Percentiles rank a stretch among this genome's conserved stretches.
These are phyloP conservation scores for Macrophya alboannulata DNA, from an alignment of 2,888 invertebrate species.

Conservation along the genomic window DNA sequence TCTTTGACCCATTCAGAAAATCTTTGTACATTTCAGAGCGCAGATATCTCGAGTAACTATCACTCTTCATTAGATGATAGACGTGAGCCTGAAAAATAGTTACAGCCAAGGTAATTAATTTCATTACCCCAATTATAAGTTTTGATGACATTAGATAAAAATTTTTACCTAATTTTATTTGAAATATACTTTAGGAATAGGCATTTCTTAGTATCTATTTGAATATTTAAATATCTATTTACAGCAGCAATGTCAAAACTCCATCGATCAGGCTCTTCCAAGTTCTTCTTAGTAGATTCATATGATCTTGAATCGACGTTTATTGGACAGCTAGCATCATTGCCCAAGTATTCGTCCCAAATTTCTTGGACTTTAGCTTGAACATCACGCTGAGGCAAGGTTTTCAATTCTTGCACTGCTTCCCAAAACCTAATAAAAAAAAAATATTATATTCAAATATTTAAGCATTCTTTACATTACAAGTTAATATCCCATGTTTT, in stretches of 20 bases:
- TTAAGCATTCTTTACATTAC: background rate
- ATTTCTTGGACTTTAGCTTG: conserved; percentile 91
- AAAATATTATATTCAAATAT: background rate
- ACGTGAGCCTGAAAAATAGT: conserved; percentile 92
- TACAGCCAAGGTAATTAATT: conserved; percentile 17
- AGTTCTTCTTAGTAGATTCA: conserved; percentile 91
- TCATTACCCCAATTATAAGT: background rate
- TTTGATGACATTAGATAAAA: background rate
- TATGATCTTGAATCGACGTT: conserved; percentile 97
- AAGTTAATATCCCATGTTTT: background rate
- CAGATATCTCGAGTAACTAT: conserved; percentile 98
- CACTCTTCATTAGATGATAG: conserved; percentile 99
- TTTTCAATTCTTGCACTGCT: conserved; percentile 95
- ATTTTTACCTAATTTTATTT: background rate
- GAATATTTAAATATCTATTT: conserved; percentile 70
- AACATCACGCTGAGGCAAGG: conserved; percentile 93
- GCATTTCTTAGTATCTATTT: background rate
- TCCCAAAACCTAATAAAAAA: conserved; percentile 92
- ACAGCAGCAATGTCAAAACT: conserved; percentile 99
- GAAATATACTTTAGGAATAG: background rate
- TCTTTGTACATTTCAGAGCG: conserved; percentile 99
- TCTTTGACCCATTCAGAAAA: conserved; percentile 96
- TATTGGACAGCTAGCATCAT: conserved; percentile 97
- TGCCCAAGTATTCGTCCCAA: conserved; percentile 96
- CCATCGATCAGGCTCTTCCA: conserved; percentile 93